A percentile compares a stretch with the other conserved stretches of the same genome.
Conservation (phyloP, 2,888 invertebrate genomes). For the Tinea semifulvella region DNA sequence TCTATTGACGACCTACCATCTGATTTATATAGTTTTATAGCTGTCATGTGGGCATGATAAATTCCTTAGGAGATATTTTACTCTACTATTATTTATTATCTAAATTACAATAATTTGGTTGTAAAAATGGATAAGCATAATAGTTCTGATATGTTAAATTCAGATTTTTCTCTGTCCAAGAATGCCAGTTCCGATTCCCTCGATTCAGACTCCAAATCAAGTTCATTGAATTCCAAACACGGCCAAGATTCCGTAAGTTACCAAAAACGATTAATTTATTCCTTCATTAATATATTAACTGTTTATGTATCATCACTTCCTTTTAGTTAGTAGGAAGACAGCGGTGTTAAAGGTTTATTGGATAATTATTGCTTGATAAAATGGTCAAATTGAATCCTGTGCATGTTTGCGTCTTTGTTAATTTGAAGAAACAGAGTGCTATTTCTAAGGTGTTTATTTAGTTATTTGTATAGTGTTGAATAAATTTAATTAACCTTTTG, state of each 20-base stretch:
- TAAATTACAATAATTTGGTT: background rate
- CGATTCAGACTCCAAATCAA: conserved; percentile 86
- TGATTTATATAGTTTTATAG: background rate
- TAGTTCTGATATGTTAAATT: conserved; percentile 71
- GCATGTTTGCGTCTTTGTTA: conserved; percentile 53
- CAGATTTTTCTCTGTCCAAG: conserved; percentile 74
- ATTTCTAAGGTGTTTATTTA: conserved; percentile 2
- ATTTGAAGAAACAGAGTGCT: conserved; percentile 37
- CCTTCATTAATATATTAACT: conserved; percentile 38
- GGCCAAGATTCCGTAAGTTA: conserved; percentile 81
- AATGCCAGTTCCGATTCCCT: conserved; percentile 83
- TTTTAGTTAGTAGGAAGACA: conserved; percentile 20
- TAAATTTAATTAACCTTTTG: too few species aligned
- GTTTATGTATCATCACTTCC: conserved; percentile 40
- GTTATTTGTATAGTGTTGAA: too few species aligned
- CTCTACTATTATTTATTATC: background rate
- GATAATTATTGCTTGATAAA: conserved; percentile 16
- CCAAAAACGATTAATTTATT: conserved; percentile 59
- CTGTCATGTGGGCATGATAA: conserved; percentile 3
- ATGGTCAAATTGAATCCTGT: conserved; percentile 39
- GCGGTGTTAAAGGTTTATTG: background rate
- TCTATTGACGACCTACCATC: too few species aligned
- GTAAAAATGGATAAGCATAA: conserved; percentile 71
- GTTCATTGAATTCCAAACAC: conserved; percentile 84
- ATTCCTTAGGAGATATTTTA: background rate